phyloP scores from a whole-genome alignment of 1,140 invertebrate genomes.

The Drosophila albomicans region DNA sequence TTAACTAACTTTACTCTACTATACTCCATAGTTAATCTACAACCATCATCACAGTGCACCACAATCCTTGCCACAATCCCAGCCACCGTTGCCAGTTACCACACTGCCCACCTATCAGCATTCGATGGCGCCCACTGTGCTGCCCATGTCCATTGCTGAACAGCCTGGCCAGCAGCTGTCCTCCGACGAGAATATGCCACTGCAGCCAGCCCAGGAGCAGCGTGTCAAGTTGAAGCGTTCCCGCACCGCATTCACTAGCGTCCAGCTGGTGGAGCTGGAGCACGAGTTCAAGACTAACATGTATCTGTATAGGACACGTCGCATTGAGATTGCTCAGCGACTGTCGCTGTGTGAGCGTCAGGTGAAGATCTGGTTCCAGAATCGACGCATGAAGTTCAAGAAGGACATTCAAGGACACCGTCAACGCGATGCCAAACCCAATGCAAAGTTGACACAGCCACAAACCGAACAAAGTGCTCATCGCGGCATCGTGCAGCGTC shows the following conservation, averaged over 20 bases:
- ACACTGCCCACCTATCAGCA: conserved; percentile 37
- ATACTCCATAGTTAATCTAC: conserved; percentile 50
- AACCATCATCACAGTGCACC: conserved; percentile 36
- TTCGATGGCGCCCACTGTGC: conserved; percentile 14
- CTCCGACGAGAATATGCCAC: conserved; percentile 68
- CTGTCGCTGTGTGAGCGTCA: conserved; percentile 92
- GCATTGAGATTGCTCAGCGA: conserved; percentile 92
- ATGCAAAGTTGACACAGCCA: conserved; percentile 57
- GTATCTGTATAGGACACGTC: conserved; percentile 92
- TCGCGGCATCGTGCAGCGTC: conserved; percentile 73
- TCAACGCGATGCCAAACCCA: conserved; percentile 45
- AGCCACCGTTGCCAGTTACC: not conserved
- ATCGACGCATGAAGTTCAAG: conserved; percentile 82
- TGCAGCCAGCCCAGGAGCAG: conserved; percentile 57
- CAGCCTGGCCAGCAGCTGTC: conserved; percentile 60
- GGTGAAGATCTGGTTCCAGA: conserved; percentile 94
- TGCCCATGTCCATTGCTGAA: conserved; percentile 32
- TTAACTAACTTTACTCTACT: not conserved
- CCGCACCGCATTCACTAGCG: conserved; percentile 92
- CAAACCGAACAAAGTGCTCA: conserved; percentile 73
- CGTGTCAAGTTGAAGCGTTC: conserved; percentile 83
- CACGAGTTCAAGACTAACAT: conserved; percentile 87
- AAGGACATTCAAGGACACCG: conserved; percentile 74
- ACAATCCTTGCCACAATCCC: conserved; percentile 23
- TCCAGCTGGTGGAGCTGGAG: conserved; percentile 90